Evolutionary conservation across 1,140 invertebrate species (phyloP), one percentile per base, ranked within the genome.

Genomic region (Andricus grossulariae): DNA sequence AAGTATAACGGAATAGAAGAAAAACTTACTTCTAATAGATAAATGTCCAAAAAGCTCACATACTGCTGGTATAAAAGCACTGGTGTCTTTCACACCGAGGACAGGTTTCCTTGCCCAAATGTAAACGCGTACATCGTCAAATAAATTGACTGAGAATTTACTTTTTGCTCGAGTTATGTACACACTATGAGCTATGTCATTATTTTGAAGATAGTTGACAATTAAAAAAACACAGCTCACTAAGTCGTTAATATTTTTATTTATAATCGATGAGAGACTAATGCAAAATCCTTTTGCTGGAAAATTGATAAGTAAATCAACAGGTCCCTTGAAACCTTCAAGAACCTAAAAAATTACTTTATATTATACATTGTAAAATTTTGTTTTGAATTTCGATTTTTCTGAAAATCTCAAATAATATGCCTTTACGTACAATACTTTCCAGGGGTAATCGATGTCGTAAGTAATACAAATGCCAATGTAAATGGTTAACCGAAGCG

Each of bases 401-500:
- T 3, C 1, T 50, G n/a, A 50, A 49, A 79, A 66, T 74, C 55
- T 71, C 49, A 16, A 51, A 32, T 25, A 21, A 25, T 60, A 71
- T 57, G 13, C 66, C 12, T n/a, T 54, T 32, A 93, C 92, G 92
- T 91, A 95, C 94, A 80, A 92, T 92, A 82, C 84, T 90, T 91
- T 96, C 95, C 11, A 96, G 89, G 73, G 93, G 91, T 80, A 96
- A 92, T 70, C 90, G 88, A 52, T 93, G 85, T 49, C 93, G 90
- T 52, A 96, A 89, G 83, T 96, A 94, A 86, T 95, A 95, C 1
- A 94, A 85, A 90, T 97, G 96, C 86, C 94, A 94, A 86, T 97
- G 96, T 50, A 95, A 92, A 90, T 97, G 96, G 90, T 97, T 97
- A 0, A 97, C 95, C 45, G 96, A 96, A 54, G 96, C 95, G 88